Evolutionary conservation across 2,113 vertebrate genomes (phyloP).

Genomic region (Dromiciops gliroides): DNA sequence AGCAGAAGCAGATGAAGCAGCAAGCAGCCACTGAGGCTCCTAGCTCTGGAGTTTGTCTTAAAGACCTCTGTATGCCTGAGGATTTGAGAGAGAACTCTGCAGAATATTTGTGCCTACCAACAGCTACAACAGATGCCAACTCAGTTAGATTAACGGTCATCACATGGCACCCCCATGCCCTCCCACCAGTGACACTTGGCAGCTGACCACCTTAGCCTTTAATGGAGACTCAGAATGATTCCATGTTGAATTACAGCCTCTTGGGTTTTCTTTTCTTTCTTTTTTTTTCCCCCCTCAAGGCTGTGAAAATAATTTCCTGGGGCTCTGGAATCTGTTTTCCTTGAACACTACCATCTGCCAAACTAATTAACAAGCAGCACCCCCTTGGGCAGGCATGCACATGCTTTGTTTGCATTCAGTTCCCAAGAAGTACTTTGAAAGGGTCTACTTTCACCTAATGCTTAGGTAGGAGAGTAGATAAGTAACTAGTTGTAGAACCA

Average conservation of each 20-base stretch:
- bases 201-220: conserved; percentile 29
- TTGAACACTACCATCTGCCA: conserved; percentile 38
- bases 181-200: conserved; percentile 8
- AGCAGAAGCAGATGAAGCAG: conserved; percentile 42
- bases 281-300: conserved; percentile 2
- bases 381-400: neutral
- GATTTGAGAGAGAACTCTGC: conserved; percentile 35
- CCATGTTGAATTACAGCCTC: conserved; percentile 1
- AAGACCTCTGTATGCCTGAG: conserved; percentile 24
- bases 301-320: conserved; percentile 43
- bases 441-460: neutral
- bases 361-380: conserved; percentile 11
- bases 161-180: neutral
- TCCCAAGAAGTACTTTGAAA: conserved; percentile 21
- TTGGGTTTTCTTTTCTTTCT: conserved; percentile 27
- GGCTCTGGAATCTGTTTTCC: conserved; percentile 5
- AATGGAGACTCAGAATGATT: conserved; percentile 29
- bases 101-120: conserved; percentile 17
- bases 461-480: neutral
- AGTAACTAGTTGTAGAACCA: neutral
- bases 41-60: conserved; percentile 24
- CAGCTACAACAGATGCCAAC: conserved; percentile 46
- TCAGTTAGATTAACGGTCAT: neutral
- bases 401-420: neutral
- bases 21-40: conserved; percentile 23